Percentiles rank a stretch among this genome's conserved stretches.
These are phyloP conservation scores for Linnaemya tessellans DNA, from an alignment of 2,888 invertebrate genomes.

Conservation along the genomic window DNA sequence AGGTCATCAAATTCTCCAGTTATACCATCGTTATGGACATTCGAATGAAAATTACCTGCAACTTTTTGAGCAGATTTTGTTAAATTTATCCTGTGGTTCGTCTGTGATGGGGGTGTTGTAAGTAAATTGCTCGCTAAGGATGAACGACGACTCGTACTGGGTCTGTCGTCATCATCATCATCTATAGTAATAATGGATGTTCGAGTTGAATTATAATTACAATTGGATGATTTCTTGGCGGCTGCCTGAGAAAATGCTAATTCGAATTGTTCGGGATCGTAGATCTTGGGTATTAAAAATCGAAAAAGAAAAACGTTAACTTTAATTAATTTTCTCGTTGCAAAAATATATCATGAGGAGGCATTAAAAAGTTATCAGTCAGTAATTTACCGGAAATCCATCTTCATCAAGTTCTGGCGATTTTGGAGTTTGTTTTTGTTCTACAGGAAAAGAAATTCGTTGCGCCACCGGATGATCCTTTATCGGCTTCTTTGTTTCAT, in stretches of 20 bases:
- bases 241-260: slow-evolving; percentile 76
- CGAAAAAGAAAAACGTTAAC: no score
- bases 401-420: slow-evolving; percentile 83
- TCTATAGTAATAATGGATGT: slow-evolving; percentile 54
- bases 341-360: no score
- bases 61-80: slow-evolving; percentile 77
- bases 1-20: slow-evolving; percentile 90
- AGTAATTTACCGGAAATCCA: slow-evolving; percentile 84
- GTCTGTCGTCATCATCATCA: slow-evolving; percentile 45
- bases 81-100: slow-evolving; percentile 36
- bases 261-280: slow-evolving; percentile 79
- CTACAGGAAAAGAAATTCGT: slow-evolving; percentile 66
- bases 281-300: slow-evolving; percentile 74
- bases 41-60: slow-evolving; percentile 80
- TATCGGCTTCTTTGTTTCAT: slow-evolving; percentile 70
- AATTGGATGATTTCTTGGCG: slow-evolving; percentile 1
- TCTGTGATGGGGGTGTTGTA: slow-evolving; percentile 53
- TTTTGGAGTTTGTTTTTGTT: slow-evolving; percentile 42
- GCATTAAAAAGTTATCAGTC: no score
- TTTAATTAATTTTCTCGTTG: no score
- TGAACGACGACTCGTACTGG: slow-evolving; percentile 58
- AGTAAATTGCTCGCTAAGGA: slow-evolving; percentile 35
- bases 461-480: slow-evolving; percentile 56
- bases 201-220: not conserved
- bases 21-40: slow-evolving; percentile 83